Conservation (phyloP, 2,113 vertebrate genomes). For the Phrynosoma platyrhinos region DNA sequence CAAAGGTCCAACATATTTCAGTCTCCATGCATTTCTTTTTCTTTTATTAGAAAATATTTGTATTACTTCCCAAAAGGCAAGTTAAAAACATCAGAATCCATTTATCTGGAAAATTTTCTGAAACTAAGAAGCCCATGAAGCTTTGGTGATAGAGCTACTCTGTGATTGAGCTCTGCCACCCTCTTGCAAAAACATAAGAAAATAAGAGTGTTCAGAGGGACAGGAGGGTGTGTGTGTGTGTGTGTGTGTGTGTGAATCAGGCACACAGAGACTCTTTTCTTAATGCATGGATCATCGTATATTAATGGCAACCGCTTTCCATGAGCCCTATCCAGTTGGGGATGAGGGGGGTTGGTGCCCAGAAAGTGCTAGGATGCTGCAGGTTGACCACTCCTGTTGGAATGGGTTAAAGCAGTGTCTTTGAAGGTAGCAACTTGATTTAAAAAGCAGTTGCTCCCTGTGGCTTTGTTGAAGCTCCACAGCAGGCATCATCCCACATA, state of each 20-base stretch:
- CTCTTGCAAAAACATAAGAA: background rate
- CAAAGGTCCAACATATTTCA: rapidly evolving
- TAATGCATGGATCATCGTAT: too few species aligned
- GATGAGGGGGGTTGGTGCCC: background rate
- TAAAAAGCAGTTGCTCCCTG: background rate
- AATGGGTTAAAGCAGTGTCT: background rate
- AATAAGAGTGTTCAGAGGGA: background rate
- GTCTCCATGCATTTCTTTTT: background rate
- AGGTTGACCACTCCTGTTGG: too few species aligned
- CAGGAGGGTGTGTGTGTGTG: background rate
- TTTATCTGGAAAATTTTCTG: background rate
- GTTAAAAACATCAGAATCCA: conserved; percentile 36
- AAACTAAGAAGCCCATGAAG: too few species aligned
- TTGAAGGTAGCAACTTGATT: background rate
- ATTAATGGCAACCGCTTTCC: too few species aligned
- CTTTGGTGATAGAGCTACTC: background rate
- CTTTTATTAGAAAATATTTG: background rate
- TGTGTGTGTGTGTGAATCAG: background rate
- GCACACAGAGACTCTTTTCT: too few species aligned
- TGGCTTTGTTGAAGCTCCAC: background rate
- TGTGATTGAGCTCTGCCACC: background rate
- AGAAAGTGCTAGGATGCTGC: background rate
- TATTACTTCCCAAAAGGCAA: background rate
- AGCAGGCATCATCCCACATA: background rate
- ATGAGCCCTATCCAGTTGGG: too few species aligned